A percentile compares a stretch with the other conserved stretches of the same genome.
Conservation (phyloP, 2,113 vertebrate genomes). For the Athene noctua region DNA sequence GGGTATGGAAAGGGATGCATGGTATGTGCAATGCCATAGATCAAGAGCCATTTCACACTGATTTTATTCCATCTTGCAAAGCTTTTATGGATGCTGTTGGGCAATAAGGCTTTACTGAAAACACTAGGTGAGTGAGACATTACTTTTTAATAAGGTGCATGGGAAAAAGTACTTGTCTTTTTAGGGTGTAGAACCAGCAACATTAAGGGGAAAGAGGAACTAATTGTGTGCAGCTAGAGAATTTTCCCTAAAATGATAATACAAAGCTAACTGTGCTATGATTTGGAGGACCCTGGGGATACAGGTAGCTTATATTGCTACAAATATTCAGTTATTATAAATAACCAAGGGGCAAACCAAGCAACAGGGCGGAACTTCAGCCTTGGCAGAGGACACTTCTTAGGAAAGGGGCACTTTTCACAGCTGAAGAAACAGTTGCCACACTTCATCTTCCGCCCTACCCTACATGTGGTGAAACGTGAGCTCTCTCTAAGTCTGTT, state of each 20-base stretch:
- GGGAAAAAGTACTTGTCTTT: background rate
- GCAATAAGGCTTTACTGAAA: background rate
- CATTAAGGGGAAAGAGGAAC: background rate
- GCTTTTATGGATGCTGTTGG: background rate
- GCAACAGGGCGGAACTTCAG: background rate
- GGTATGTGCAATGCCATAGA: fast-evolving
- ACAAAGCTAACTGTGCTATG: background rate
- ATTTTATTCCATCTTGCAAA: background rate
- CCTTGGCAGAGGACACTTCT: background rate
- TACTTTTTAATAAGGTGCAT: background rate
- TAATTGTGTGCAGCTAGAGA: background rate
- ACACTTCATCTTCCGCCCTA: background rate
- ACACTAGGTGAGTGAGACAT: background rate
- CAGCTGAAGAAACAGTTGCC: background rate
- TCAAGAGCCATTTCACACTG: background rate
- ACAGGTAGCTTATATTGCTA: background rate
- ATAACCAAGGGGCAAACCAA: background rate
- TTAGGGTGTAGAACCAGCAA: background rate
- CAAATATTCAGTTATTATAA: background rate
- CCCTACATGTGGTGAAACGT: fast-evolving
- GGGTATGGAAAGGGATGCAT: background rate
- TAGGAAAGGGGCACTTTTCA: background rate
- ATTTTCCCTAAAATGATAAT: background rate
- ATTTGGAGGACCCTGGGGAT: background rate
- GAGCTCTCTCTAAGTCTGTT: background rate